phyloP scores from a whole-genome alignment of 2,113 vertebrate species.

The Mustela nigripes region DNA sequence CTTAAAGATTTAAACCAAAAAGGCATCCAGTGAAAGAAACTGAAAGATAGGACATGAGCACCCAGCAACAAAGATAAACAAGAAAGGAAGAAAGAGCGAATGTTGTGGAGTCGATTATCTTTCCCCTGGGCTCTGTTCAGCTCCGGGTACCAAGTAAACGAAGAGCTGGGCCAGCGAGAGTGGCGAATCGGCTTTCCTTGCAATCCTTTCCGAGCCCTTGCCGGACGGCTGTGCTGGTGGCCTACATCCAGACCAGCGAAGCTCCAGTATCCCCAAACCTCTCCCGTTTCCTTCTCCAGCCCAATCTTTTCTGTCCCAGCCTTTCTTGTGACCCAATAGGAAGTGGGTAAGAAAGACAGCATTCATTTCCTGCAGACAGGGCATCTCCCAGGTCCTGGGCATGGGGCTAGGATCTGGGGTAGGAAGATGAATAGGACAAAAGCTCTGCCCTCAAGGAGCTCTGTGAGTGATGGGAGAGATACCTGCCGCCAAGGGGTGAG shows the following conservation, averaged over 20 bases:
- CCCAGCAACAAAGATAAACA: conserved; percentile 57
- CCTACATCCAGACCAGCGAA: neutral
- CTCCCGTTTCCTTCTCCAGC: neutral
- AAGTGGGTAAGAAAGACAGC: neutral
- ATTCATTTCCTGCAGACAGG: neutral
- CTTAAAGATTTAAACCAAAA: conserved; percentile 77
- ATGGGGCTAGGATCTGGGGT: neutral
- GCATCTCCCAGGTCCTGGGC: neutral
- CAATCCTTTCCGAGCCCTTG: neutral
- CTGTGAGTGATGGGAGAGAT: neutral
- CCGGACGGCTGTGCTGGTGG: neutral
- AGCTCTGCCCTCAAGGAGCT: neutral
- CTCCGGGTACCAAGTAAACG: conserved; percentile 6
- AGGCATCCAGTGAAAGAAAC: conserved; percentile 70
- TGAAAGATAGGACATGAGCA: conserved; percentile 36
- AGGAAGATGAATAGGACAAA: neutral
- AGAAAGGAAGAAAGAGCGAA: neutral
- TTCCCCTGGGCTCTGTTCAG: conserved; percentile 48
- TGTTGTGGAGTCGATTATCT: neutral
- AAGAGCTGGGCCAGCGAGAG: conserved; percentile 45
- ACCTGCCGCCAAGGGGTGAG: fast-evolving
- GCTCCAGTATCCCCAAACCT: neutral
- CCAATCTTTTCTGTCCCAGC: neutral
- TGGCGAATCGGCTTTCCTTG: neutral
- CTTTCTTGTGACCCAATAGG: neutral